These are phyloP conservation scores for Notiomystis cincta DNA, from an alignment of 2,113 vertebrate species.

Conservation along the genomic window DNA sequence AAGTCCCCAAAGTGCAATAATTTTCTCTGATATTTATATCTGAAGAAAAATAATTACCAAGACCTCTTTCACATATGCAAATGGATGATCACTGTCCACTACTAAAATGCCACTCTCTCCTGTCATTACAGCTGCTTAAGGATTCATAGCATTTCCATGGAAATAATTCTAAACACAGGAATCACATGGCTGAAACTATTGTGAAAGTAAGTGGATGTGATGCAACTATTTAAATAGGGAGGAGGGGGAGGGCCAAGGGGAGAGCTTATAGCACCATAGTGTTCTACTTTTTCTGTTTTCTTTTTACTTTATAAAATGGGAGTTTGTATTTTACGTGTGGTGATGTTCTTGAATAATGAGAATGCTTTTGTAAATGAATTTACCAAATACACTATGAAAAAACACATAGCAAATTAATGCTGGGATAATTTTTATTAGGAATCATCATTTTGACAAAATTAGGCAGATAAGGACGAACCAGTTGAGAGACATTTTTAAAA, in stretches of 20 bases:
- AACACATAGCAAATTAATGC: background rate
- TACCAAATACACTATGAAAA: background rate
- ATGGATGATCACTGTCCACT: background rate
- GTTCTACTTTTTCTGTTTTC: background rate
- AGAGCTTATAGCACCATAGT: background rate
- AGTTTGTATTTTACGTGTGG: background rate
- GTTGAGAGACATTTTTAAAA: background rate
- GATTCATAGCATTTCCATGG: background rate
- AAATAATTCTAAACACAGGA: background rate
- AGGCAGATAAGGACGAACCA: background rate
- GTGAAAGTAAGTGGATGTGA: background rate
- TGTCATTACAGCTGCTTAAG: background rate
- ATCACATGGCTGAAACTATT: background rate
- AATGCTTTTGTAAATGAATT: background rate
- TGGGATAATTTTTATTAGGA: background rate
- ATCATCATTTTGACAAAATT: background rate
- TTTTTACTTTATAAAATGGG: background rate
- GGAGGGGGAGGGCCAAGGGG: accelerated
- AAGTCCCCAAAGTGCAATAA: background rate
- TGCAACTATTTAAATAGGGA: background rate
- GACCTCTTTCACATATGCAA: background rate
- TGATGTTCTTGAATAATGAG: background rate
- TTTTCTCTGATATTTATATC: background rate
- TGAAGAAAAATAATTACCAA: background rate
- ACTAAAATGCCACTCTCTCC: background rate